Base-by-base conservation (phyloP, 2,113 vertebrate genomes). In the Pollachius pollachius region DNA sequence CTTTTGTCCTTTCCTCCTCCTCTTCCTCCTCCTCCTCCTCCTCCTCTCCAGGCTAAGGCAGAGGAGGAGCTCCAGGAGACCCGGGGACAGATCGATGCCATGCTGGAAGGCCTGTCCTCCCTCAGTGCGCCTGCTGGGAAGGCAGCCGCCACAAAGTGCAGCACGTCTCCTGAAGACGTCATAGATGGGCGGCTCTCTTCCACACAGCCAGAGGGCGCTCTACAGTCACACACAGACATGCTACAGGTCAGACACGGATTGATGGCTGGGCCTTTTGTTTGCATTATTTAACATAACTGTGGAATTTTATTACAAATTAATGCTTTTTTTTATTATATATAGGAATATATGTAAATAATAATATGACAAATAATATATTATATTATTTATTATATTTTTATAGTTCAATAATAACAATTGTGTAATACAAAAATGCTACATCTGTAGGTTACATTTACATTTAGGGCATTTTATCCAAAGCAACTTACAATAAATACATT, bases 41-140 rank as follows among this genome's bases (percentile, higher is more conserved):
- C 3, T 68, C 21, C 58, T 0, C 16, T 86, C 69, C 88, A 96
- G 97, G 95, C 94, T 27, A 96, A 95, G 90, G 94, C 95, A 71
- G 94, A 89, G 66, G 94, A 97, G 65, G 94, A 97, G 19, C 89
- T 99, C 64, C 94, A 95, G 87, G 94, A 96, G 78, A 97, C 94
- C 68, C 91, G 83, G 70, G 93, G 64, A 11, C 95, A 93, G 85
- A 97, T 99, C 0, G 91, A 95, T 67, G 84, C 91, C 27, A 94
- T 99, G 21, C 77, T 99, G 77, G 79, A 78, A 0, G 82, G 91
- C 57, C 68, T 92, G 64, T 84, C 89, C 15, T 80, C 87, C n/a
- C 75, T 88, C 7, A 78, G 79, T 58, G 80, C 79, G 64, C 83
- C 87, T 9, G 68, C 18, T 15, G 60, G 48, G 2, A 71, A 41